Percentiles rank a stretch among this genome's conserved stretches.
phyloP scores from a whole-genome alignment of 2,797 vertebrate species.

The Thunnus albacares region DNA sequence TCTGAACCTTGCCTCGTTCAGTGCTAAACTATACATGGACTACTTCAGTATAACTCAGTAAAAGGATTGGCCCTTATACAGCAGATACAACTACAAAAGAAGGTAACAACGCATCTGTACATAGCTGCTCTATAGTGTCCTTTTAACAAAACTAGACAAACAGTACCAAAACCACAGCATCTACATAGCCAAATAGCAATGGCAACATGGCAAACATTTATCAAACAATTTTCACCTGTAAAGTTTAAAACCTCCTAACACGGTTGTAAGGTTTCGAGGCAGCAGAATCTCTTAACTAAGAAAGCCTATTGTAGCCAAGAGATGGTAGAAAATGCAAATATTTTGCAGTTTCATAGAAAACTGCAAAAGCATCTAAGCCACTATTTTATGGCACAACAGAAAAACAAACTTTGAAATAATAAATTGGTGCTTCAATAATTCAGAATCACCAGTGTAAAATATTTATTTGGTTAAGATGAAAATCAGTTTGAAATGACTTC shows the following conservation, averaged over 20 bases:
- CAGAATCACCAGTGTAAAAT: constrained; percentile 31
- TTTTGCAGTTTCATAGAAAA: constrained; percentile 35
- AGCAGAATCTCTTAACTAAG: constrained; percentile 19
- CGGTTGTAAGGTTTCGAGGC: constrained; percentile 5
- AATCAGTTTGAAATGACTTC: constrained; percentile 7
- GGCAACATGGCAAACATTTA: constrained; percentile 30
- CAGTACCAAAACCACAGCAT: constrained; percentile 69
- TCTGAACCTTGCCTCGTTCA: constrained; percentile 59
- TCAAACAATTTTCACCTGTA: constrained; percentile 18
- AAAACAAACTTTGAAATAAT: constrained; percentile 16
- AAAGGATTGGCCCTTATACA: constrained; percentile 64
- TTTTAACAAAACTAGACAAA: constrained; percentile 63
- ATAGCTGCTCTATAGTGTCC: constrained; percentile 77
- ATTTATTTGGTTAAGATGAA: constrained; percentile 13
- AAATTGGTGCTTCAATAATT: constrained; percentile 19
- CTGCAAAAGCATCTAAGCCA: constrained; percentile 8
- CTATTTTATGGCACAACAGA: constrained; percentile 31
- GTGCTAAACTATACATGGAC: constrained; percentile 70
- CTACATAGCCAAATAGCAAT: constrained; percentile 60
- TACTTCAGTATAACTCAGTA: constrained; percentile 58
- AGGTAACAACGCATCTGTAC: constrained; percentile 70
- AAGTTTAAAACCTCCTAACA: constrained; percentile 21
- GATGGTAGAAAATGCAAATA: constrained; percentile 32
- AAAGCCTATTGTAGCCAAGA: constrained; percentile 27
- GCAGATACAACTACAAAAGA: constrained; percentile 67